These are phyloP conservation scores for Chascanopsetta lugubris DNA, from an alignment of 2,113 vertebrate species.

Conservation along the genomic window DNA sequence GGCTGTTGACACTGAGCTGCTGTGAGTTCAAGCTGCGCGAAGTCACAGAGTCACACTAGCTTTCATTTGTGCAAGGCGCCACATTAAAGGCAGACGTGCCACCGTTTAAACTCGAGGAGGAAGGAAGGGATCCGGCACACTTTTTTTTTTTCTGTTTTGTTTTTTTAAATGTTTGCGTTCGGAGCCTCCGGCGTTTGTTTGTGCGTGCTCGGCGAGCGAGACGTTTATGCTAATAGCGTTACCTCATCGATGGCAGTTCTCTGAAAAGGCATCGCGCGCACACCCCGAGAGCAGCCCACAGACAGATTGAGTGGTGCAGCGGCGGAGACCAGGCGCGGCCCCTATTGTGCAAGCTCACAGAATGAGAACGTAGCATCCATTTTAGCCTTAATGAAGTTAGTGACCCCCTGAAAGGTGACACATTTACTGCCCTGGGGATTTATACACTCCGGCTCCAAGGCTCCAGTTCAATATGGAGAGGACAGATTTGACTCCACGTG, in stretches of 20 bases:
- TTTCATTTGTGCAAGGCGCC: conserved; percentile 73
- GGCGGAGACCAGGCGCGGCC: conserved; percentile 54
- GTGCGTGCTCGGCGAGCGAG: conserved; percentile 34
- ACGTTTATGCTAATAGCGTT: conserved; percentile 61
- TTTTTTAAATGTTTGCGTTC: conserved; percentile 6
- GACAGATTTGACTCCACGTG: conserved; percentile 72
- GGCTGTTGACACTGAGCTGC: conserved; percentile 76
- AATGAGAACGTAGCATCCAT: conserved; percentile 78
- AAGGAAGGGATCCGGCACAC: background rate
- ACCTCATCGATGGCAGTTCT: conserved; percentile 58
- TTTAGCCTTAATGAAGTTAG: conserved; percentile 85
- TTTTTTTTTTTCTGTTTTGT: no score
- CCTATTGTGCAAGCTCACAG: conserved; percentile 72
- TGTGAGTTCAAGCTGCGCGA: conserved; percentile 54
- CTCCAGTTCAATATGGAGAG: conserved; percentile 75
- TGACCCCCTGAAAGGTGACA: conserved; percentile 86
- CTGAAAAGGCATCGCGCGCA: conserved; percentile 60
- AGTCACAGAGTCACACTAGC: conserved; percentile 69
- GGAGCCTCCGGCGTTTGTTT: background rate
- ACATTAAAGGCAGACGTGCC: conserved; percentile 78
- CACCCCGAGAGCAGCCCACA: conserved; percentile 64
- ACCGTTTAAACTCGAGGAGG: conserved; percentile 50
- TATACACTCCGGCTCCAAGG: conserved; percentile 79
- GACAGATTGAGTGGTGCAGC: conserved; percentile 65
- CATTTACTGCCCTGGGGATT: conserved; percentile 83